Conservation (phyloP, 2,797 vertebrate species). For the Dipus sagitta region DNA sequence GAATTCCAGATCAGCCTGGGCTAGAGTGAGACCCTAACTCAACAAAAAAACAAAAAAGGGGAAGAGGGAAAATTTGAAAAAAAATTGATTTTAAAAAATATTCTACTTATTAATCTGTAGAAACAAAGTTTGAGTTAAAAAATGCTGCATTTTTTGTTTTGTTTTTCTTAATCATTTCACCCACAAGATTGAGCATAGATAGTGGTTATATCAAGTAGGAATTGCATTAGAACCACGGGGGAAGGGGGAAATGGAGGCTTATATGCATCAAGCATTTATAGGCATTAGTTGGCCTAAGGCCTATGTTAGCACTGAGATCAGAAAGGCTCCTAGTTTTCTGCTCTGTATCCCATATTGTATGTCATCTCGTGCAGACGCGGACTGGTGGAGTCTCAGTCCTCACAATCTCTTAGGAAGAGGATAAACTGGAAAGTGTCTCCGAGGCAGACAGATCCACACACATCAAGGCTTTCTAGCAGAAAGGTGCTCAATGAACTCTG, state of each 20-base stretch:
- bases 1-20: no score
- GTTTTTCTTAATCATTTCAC: conserved; percentile 19
- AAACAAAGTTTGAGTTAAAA: conserved; percentile 18
- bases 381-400: background rate
- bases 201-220: background rate
- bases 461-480: background rate
- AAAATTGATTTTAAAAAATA: background rate
- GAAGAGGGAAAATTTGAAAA: conserved; percentile 1
- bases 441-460: background rate
- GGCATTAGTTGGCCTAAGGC: background rate
- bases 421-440: background rate
- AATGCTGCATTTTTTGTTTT: background rate
- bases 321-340: conserved; percentile 26
- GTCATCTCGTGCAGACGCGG: background rate
- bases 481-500: background rate
- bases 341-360: background rate
- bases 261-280: background rate
- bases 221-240: background rate
- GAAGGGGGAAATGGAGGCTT: background rate
- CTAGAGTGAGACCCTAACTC: no score
- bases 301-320: background rate
- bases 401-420: background rate
- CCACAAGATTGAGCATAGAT: background rate
- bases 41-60: background rate
- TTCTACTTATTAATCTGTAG: conserved; percentile 1